Conservation (phyloP, 2,888 invertebrate genomes). For the Operophtera brumata region DNA sequence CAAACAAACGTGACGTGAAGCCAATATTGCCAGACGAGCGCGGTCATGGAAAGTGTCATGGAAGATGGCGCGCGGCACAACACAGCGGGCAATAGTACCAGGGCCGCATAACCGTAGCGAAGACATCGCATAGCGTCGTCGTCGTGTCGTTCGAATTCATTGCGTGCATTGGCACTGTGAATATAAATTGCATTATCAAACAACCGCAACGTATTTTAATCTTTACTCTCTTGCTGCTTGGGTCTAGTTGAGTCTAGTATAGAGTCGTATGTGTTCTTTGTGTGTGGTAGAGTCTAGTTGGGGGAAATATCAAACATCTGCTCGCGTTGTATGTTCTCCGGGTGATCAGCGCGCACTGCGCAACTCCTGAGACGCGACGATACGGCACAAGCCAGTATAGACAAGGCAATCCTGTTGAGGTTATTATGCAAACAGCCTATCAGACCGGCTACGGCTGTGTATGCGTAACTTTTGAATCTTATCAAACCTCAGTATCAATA, state of each 20-base stretch:
- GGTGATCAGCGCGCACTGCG: conserved; percentile 78
- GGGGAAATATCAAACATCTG: conserved; percentile 53
- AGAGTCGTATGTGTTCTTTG: conserved; percentile 31
- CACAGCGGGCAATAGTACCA: conserved; percentile 70
- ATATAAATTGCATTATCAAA: conserved; percentile 28
- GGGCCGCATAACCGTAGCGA: conserved; percentile 46
- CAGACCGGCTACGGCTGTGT: conserved; percentile 1
- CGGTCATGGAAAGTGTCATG: conserved; percentile 32
- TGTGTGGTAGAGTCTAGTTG: conserved; percentile 1
- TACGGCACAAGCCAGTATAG: conserved; percentile 48
- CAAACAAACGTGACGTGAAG: conserved; percentile 1
- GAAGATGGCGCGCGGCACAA: conserved; percentile 75
- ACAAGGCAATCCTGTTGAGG: conserved; percentile 45
- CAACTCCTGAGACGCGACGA: conserved; percentile 78
- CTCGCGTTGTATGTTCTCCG: conserved; percentile 58
- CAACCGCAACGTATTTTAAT: conserved; percentile 10
- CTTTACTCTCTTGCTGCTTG: conserved; percentile 22
- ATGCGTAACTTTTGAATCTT: neutral
- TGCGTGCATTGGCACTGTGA: conserved; percentile 32
- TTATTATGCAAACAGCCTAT: conserved; percentile 42
- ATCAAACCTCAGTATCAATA: no score
- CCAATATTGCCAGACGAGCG: neutral
- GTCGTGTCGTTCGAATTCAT: conserved; percentile 11
- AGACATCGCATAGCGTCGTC: conserved; percentile 23
- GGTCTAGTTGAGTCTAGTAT: conserved; percentile 32